Evolutionary conservation across 1,140 invertebrate species (phyloP).

Genomic region (Holcopasites calliopsidis): DNA sequence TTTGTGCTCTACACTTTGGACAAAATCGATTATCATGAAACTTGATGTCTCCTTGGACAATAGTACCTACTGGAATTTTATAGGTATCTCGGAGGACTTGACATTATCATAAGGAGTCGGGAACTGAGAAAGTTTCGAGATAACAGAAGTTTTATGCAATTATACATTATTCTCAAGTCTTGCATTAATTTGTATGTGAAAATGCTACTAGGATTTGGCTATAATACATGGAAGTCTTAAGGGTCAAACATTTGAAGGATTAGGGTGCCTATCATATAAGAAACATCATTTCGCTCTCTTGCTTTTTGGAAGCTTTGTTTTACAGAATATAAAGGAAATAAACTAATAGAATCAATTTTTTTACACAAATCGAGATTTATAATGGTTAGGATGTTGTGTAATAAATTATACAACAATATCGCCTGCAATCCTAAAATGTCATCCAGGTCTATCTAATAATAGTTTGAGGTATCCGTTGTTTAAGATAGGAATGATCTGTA

Average conservation of each 20-base stretch:
- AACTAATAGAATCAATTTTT: no score
- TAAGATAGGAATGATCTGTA: neutral
- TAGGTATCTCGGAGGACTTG: neutral
- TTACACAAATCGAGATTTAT: no score
- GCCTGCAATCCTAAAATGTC: no score
- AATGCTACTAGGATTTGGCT: no score
- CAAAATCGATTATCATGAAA: conserved; percentile 2
- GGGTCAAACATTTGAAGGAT: neutral
- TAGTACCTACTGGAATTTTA: conserved; percentile 2
- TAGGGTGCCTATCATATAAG: no score
- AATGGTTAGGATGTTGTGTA: no score
- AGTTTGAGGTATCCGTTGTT: neutral
- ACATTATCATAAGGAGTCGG: neutral
- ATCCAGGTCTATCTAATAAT: no score
- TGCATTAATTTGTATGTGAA: neutral
- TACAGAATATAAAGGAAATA: no score
- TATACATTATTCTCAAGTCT: neutral
- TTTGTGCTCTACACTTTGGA: neutral
- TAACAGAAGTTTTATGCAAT: conserved; percentile 4
- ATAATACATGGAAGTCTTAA: neutral
- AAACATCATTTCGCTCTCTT: no score
- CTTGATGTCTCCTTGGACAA: neutral
- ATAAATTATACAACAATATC: no score
- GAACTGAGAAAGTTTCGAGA: neutral
- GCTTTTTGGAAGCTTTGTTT: no score